Conservation (phyloP, 2,113 vertebrate genomes). For the Tragelaphus buxtoni region DNA sequence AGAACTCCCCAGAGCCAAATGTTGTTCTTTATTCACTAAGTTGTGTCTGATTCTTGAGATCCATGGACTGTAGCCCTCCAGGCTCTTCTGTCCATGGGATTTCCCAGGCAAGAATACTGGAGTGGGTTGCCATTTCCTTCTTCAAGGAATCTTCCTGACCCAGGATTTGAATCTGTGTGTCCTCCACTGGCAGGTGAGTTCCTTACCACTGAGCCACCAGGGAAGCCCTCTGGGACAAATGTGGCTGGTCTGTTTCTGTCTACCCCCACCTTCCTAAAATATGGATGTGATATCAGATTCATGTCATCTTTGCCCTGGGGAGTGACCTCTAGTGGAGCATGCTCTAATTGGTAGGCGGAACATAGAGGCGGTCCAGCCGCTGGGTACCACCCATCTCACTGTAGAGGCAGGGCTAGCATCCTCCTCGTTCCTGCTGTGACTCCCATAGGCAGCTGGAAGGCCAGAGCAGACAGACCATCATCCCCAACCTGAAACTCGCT, state of each 20-base stretch:
- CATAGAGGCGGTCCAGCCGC: neutral
- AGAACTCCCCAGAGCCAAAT: neutral
- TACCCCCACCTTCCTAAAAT: neutral
- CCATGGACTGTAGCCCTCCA: neutral
- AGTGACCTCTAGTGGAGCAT: neutral
- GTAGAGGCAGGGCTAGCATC: neutral
- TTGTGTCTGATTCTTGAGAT: neutral
- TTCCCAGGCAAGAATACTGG: neutral
- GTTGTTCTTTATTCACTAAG: neutral
- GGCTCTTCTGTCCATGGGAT: neutral
- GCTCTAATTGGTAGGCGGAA: neutral
- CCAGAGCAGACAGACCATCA: fast-evolving
- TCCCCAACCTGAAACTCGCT: fast-evolving
- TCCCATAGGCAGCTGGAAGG: neutral
- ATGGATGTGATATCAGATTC: neutral
- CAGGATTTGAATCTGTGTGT: neutral
- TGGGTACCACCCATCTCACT: neutral
- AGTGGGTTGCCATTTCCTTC: neutral
- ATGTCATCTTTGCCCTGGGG: neutral
- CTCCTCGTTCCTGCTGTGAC: neutral
- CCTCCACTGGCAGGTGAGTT: neutral
- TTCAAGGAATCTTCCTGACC: neutral
- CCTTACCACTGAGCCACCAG: neutral
- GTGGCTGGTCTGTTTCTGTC: neutral
- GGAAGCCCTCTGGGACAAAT: neutral